Evolutionary conservation across 2,888 invertebrate species (phyloP).

Genomic region (Netelia inedita): DNA sequence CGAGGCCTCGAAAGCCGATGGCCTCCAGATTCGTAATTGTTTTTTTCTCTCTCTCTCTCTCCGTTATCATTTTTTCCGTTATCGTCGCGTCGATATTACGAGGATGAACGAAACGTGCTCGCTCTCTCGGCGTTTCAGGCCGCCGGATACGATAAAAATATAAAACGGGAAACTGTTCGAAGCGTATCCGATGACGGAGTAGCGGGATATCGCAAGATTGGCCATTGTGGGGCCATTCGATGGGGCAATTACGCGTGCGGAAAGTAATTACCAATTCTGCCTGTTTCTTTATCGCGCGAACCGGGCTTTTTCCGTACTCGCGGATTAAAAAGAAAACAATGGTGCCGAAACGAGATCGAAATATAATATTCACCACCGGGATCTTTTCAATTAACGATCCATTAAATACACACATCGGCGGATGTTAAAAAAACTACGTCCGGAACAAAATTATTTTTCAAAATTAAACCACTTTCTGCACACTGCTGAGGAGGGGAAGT

Average conservation of each 20-base stretch:
- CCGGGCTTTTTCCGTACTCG: not conserved
- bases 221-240: not conserved
- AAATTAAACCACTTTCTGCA: not conserved
- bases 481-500: not conserved
- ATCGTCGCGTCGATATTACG: not conserved
- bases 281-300: not conserved
- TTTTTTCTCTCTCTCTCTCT: not conserved
- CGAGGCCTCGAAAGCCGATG: not conserved
- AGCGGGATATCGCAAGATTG: not conserved
- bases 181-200: not conserved
- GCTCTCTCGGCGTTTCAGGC: not conserved
- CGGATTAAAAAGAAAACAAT: not conserved
- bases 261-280: not conserved
- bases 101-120: not conserved
- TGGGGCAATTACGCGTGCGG: not conserved
- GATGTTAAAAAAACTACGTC: not conserved
- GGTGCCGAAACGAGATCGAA: not conserved
- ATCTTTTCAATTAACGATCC: not conserved
- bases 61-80: conserved; percentile 17
- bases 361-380: not conserved
- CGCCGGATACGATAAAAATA: not conserved
- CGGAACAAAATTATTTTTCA: not conserved
- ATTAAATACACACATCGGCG: not conserved
- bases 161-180: not conserved
- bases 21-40: not conserved